Evolutionary conservation across 2,797 vertebrate genomes (phyloP), one percentile per base, ranked within the genome.

Genomic region (Gallinago nigripennis): DNA sequence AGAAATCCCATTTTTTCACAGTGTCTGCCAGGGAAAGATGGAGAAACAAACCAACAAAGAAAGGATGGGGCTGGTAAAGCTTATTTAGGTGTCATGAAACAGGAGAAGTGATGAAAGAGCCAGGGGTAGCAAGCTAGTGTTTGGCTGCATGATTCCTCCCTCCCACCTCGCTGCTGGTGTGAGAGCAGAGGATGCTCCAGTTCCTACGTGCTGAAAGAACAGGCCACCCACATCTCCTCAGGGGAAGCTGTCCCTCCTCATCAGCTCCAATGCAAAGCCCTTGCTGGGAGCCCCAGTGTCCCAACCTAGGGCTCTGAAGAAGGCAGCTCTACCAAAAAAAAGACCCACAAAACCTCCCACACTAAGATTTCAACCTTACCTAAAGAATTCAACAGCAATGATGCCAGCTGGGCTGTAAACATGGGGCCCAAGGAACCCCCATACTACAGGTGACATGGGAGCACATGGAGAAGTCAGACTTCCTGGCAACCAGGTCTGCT

Each of bases 311-410:
- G 8, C 1, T 6, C 14, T 73, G 31, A 51, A 61, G 77, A 54
- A 63, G 15, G 43, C 21, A 54, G 37, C 2, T 43, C 39, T 69
- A 7, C 35, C 6, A 23, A 48, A 56, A 33, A 54, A 1, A 5
- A 33, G 21, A 24, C 9, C 1, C 0, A 31, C 60, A 45, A 53
- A 60, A 25, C 25, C 25, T 19, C 5, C 8, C 17, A 7, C 11
- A 8, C 13, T 21, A 13, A 28, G 15, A 41, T 6, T 28, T 75
- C 30, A 24, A 19, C 9, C 31, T 51, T 58, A 24, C 16, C 31
- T 53, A 11, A 28, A 31, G 20, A 65, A 15, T 48, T 48, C 25
- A 46, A 16, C 31, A 70, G 39, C 4, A 7, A 12, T 4, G 28
- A 28, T 54, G 19, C 10, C 31, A 64, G 13, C 61, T 23, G 28